phyloP scores from a whole-genome alignment of 2,888 invertebrate species.

The Abrostola triplasia region DNA sequence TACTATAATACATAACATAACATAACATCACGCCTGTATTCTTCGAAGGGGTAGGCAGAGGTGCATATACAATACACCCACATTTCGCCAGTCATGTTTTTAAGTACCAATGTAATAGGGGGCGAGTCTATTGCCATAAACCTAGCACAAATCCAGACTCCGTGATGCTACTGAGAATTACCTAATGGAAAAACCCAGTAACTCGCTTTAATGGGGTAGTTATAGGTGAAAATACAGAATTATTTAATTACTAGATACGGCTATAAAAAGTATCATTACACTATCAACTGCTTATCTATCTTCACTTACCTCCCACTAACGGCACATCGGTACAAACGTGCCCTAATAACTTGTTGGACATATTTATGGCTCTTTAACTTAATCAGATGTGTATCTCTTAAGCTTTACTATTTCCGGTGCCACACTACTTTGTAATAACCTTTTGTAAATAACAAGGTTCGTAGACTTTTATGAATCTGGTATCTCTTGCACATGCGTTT shows the following conservation, averaged over 20 bases:
- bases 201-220: not conserved
- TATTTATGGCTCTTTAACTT: slow-evolving; percentile 54
- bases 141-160: too few relatives aligned
- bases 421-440: slow-evolving; percentile 39
- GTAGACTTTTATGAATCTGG: not conserved
- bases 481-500: not conserved
- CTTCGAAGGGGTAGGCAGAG: too few relatives aligned
- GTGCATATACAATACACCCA: too few relatives aligned
- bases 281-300: slow-evolving; percentile 29
- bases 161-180: too few relatives aligned
- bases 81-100: too few relatives aligned
- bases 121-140: too few relatives aligned
- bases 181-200: too few relatives aligned
- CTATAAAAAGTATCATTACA: slow-evolving; percentile 1
- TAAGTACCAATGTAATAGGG: too few relatives aligned
- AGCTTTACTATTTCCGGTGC: slow-evolving; percentile 67
- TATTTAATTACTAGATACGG: not conserved
- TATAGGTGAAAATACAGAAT: not conserved
- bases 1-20: too few relatives aligned
- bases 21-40: too few relatives aligned
- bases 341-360: slow-evolving; percentile 61
- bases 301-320: slow-evolving; percentile 46
- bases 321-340: slow-evolving; percentile 49
- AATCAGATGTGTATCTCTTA: slow-evolving; percentile 61
- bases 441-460: not conserved